phyloP scores from a whole-genome alignment of 2,888 invertebrate genomes.

The Heteropelma amictum region DNA sequence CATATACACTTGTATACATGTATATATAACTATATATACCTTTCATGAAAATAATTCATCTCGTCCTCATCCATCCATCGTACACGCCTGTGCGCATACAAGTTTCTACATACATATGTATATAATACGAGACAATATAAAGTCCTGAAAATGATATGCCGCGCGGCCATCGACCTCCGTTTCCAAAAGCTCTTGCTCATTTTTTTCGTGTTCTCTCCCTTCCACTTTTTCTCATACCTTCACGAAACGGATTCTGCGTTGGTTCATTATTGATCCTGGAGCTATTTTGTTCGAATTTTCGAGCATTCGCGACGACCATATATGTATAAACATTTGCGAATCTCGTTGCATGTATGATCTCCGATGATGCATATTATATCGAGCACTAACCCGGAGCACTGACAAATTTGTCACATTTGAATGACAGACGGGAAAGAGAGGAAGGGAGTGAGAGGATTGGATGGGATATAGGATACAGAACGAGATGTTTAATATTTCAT shows the following conservation, averaged over 20 bases:
- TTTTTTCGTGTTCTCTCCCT: background rate
- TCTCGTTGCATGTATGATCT: background rate
- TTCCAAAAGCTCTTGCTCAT: background rate
- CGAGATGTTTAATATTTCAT: slow-evolving; percentile 43
- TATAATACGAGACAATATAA: slow-evolving; percentile 4
- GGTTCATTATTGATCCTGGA: background rate
- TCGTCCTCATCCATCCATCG: slow-evolving; percentile 33
- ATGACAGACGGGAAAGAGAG: slow-evolving; percentile 1
- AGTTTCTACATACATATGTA: background rate
- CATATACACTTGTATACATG: no score
- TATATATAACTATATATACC: background rate
- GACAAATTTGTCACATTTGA: slow-evolving; percentile 4
- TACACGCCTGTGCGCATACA: background rate
- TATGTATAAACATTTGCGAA: background rate
- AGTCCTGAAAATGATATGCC: slow-evolving; percentile 39
- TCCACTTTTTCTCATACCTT: background rate
- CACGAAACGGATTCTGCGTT: slow-evolving; percentile 1
- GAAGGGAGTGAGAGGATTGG: background rate
- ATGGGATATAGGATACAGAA: slow-evolving; percentile 9
- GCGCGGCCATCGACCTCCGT: slow-evolving; percentile 3
- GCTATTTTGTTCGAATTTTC: slow-evolving; percentile 26
- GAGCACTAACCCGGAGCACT: background rate
- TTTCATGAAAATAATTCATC: slow-evolving; percentile 46
- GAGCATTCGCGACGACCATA: background rate
- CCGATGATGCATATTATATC: background rate